These are phyloP conservation scores for Pagetopsis macropterus DNA, from an alignment of 2,797 vertebrate genomes.

Conservation along the genomic window DNA sequence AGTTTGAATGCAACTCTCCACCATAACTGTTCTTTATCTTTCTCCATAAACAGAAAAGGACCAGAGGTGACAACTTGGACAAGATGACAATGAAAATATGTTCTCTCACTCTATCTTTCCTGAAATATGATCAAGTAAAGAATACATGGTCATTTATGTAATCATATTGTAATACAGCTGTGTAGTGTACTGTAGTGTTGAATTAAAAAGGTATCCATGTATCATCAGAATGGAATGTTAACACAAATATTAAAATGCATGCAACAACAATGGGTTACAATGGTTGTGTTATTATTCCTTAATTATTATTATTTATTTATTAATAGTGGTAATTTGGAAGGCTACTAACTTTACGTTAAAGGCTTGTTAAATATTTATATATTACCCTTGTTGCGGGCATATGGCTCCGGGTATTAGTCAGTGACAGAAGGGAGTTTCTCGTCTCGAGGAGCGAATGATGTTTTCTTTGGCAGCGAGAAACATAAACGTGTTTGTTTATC, in stretches of 20 bases:
- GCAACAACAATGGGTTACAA: not conserved
- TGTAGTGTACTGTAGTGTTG: slow-evolving; percentile 10
- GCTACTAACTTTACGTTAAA: too few relatives aligned
- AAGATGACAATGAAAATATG: not conserved
- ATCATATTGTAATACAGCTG: slow-evolving; percentile 10
- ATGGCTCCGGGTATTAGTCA: not conserved
- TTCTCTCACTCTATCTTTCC: not conserved
- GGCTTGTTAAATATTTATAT: not conserved
- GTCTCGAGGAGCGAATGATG: not conserved
- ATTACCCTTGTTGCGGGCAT: not conserved
- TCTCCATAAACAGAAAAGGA: slow-evolving; percentile 24
- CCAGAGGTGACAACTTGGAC: not conserved
- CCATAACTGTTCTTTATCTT: not conserved
- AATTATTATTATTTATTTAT: not conserved
- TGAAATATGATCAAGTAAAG: slow-evolving; percentile 8
- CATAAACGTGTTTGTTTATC: not conserved
- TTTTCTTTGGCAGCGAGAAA: not conserved
- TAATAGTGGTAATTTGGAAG: too few relatives aligned
- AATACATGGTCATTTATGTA: slow-evolving; percentile 18
- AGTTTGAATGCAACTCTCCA: too few relatives aligned
- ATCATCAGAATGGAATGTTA: not conserved
- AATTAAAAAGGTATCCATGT: slow-evolving; percentile 1
- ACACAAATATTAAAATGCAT: slow-evolving; percentile 36
- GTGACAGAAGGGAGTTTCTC: not conserved
- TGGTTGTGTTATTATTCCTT: not conserved